These are phyloP conservation scores for Ceyx cyanopectus DNA, from an alignment of 2,113 vertebrate genomes.

Conservation along the genomic window DNA sequence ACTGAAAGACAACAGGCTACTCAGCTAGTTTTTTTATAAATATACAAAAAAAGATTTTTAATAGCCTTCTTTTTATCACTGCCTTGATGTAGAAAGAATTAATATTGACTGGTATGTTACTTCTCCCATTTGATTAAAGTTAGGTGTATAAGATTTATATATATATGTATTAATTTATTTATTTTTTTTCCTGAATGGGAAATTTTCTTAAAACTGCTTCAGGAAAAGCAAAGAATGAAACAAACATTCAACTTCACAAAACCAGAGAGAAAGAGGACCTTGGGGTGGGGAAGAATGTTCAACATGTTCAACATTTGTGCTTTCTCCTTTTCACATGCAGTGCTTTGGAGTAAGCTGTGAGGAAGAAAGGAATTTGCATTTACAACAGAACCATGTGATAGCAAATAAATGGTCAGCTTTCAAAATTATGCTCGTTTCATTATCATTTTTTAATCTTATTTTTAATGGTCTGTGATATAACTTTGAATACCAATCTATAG, in stretches of 20 bases:
- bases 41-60: background rate
- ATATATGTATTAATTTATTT: too few relatives aligned
- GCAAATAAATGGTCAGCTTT: background rate
- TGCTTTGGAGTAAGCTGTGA: background rate
- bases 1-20: background rate
- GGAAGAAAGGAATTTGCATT: background rate
- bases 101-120: background rate
- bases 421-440: background rate
- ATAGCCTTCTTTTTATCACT: background rate
- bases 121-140: background rate
- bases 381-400: background rate
- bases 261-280: background rate
- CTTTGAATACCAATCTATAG: fast-evolving
- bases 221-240: background rate
- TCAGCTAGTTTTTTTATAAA: background rate
- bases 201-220: background rate
- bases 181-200: background rate
- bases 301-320: background rate
- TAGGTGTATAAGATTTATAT: background rate
- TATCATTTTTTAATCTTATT: background rate
- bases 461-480: background rate
- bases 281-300: background rate
- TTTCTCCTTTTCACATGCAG: background rate
- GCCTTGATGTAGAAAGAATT: background rate
- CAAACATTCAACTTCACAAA: slow-evolving; percentile 4